These are phyloP conservation scores for Entomobrya multifasciata DNA, from an alignment of 2,888 invertebrate species.

Conservation along the genomic window DNA sequence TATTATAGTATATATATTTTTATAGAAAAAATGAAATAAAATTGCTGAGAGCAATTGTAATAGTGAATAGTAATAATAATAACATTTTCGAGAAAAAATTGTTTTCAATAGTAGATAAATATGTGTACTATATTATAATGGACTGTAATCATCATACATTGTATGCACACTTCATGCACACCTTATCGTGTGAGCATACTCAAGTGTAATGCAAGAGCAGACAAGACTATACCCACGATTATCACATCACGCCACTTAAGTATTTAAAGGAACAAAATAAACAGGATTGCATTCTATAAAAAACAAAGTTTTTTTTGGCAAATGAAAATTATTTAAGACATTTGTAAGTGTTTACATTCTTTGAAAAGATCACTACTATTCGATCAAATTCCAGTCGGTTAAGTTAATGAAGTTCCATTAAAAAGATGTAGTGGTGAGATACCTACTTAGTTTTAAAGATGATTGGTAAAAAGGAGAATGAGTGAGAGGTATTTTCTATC, in stretches of 20 bases:
- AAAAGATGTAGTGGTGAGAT: too few species aligned
- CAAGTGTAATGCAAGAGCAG: conserved; percentile 9
- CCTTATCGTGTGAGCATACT: conserved; percentile 41
- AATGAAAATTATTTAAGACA: too few species aligned
- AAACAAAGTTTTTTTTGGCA: too few species aligned
- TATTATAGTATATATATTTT: conserved; percentile 39
- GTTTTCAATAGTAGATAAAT: too few species aligned
- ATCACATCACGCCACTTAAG: neutral
- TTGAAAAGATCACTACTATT: too few species aligned
- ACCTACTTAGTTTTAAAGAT: too few species aligned
- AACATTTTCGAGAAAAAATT: neutral
- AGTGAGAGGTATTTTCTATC: neutral
- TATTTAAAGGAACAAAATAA: neutral
- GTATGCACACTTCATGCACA: conserved; percentile 55
- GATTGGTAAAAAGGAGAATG: too few species aligned
- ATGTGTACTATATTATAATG: too few species aligned
- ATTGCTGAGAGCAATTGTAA: conserved; percentile 38
- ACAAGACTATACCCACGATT: conserved; percentile 5
- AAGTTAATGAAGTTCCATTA: too few species aligned
- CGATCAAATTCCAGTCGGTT: too few species aligned
- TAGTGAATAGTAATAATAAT: conserved; percentile 14
- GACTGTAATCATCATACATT: neutral
- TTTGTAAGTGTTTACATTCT: too few species aligned
- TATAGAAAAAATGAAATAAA: conserved; percentile 14
- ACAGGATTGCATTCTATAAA: neutral